Evolutionary conservation across 2,113 vertebrate species (phyloP), one percentile per base, ranked within the genome.

Genomic region (Gasterosteus nipponicus): DNA sequence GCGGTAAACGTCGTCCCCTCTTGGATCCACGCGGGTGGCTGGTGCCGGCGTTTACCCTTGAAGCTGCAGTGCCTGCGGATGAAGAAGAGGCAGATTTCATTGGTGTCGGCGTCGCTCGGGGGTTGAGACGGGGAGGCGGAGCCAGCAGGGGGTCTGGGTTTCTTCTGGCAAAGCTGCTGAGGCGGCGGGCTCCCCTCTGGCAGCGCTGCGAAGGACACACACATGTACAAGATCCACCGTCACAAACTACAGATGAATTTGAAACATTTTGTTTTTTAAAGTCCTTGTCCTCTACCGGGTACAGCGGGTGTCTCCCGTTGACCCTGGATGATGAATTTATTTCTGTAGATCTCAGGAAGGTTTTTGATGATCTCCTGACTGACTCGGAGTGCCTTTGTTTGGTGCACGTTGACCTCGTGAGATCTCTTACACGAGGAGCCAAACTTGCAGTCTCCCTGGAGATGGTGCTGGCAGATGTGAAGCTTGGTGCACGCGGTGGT

Each of bases 71-170:
- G 81, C 81, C 72, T 93, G 60, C 93, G 89, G 29, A 99, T 89
- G 71, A 95, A 93, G 86, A 90, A 95, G 15, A 98, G 93, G 86
- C 98, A 99, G 86, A 99, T 98, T 89, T 96, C 91, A 33, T 95
- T 93, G 26, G 31, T 83, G 39, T 94, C 93, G 1, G 93, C 88
- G 18, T 93, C 89, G 38, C 59, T 38, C 35, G 35, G 35, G 10
- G 85, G 19, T 67, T 74, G 81, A 10, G 69, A 4, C 18, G 68
- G 33, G 0, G 38, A 10, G 8, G 56, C 7, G 39, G 81, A 11
- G 44, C 19, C 64, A 4, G 53, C 39, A 4, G 67, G 47, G 4
- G 60, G 8, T 39, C 16, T 41, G 46, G 78, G 56, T 11, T 10
- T 71, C 73, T 46, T 41, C 15, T 3, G 11, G 7, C 60, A 18